Evolutionary conservation across 2,797 vertebrate genomes (phyloP), one percentile per base, ranked within the genome.

Genomic region (Myotis pilosus): DNA sequence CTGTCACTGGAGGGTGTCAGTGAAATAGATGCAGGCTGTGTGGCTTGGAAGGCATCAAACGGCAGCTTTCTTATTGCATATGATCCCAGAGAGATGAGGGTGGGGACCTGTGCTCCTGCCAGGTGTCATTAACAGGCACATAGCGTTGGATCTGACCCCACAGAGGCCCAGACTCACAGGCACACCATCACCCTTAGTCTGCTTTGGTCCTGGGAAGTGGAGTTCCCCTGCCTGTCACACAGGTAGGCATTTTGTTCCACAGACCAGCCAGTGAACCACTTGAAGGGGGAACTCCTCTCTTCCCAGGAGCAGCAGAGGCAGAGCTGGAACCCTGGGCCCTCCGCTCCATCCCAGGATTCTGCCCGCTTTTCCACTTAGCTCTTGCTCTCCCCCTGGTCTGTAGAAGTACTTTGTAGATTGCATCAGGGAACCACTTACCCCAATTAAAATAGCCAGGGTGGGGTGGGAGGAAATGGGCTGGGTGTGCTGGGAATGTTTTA

Each of bases 371-470:
- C 79, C 89, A 87, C 91, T 88, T 82, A 87, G 66, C 92, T 69
- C 78, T 20, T 6, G 22, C 87, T 83, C 71, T 89, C 72, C 92
- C 86, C 25, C 1, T 30, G 71, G 74, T 92, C 93, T 94, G 68
- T 51, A 41, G 44, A 51, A 13, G 60, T 91, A 69, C 94, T 94
- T 84, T 93, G 79, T 64, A 86, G 92, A 96, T 88, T 94, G 92
- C 96, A 93, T 92, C 93, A 94, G 94, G 95, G 97, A 97, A 82
- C 94, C 92, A 95, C 96, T 97, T 96, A 96, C 93, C 96, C 96
- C 95, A 94, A 91, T 97, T 97, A 96, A 94, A 96, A 84, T 79
- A 44, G 92, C 75, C 60, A 53, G 95, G 88, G 64, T 16, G 20
- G 25, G 44, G 74, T 80, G 11, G 95, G 81, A 95, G 96, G 89